Evolutionary conservation across 92 coral and sea anemone species (phyloP).

Genomic region (Chrysogorgia sp.): DNA sequence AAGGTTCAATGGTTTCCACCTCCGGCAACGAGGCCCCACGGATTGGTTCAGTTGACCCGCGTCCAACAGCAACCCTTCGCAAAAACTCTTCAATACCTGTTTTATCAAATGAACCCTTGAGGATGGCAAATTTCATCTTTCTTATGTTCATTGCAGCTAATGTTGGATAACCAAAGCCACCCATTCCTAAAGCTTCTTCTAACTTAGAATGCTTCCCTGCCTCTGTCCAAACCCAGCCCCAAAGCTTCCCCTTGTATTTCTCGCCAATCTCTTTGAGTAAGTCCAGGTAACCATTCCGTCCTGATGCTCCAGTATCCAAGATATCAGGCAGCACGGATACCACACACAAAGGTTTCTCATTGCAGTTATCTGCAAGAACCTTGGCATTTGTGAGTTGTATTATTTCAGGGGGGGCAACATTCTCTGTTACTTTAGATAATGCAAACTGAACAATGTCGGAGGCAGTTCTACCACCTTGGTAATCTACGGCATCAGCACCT

Average conservation of each 20-base stretch:
- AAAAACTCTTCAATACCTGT: constrained; percentile 91
- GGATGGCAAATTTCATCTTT: constrained; percentile 76
- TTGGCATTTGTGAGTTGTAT: constrained; percentile 61
- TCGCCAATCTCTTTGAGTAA: constrained; percentile 89
- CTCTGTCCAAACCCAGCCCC: constrained; percentile 99
- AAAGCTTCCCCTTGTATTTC: constrained; percentile 83
- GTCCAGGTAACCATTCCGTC: constrained; percentile 74
- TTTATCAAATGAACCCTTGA: constrained; percentile 87
- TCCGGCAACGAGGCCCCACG: constrained; percentile 79
- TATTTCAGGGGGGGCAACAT: constrained; percentile 85
- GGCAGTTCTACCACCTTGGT: constrained; percentile 82
- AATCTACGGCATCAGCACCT: constrained; percentile 81
- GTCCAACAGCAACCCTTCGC: constrained; percentile 91
- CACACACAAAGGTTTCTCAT: constrained; percentile 85
- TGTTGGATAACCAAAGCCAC: constrained; percentile 98
- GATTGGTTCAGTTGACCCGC: constrained; percentile 87
- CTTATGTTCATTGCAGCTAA: constrained; percentile 88
- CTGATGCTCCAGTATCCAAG: constrained; percentile 89
- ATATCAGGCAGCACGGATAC: constrained; percentile 88
- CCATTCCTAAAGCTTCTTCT: constrained; percentile 86
- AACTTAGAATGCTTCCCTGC: constrained; percentile 92
- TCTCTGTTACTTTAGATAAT: constrained; percentile 75
- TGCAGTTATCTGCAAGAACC: constrained; percentile 69
- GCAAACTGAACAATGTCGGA: constrained; percentile 91
- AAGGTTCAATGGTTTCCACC: constrained; percentile 63